Base-by-base conservation (phyloP, 2,797 vertebrate genomes). In the Notamacropus eugenii region DNA sequence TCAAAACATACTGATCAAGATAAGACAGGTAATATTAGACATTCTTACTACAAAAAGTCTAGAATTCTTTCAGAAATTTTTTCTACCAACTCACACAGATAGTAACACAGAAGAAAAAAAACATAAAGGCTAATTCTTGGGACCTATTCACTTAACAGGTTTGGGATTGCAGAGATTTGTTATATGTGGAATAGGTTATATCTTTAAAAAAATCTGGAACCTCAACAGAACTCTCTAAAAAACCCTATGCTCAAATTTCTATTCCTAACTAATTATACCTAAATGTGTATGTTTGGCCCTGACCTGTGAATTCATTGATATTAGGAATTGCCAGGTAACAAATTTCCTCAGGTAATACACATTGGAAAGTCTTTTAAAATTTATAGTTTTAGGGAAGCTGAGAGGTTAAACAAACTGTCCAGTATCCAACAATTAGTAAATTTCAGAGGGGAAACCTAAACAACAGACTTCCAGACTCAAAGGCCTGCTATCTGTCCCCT, bases 1-100 rank as follows among this genome's bases (percentile, higher is more conserved):
- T 93, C 40, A 91, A 34, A 92, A 92, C 59, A 55, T 74, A n/a
- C 5, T 46, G 92, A 56, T 55, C 16, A 94, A 93, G 10, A 93
- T 16, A 58, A 40, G 27, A 46, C 29, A 90, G 34, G 11, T 31
- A 90, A 92, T 90, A 93, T 31, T 56, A 96, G 82, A 27, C 22
- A 55, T 91, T 46, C 58, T 67, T n/a, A 87, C 14, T 90, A 91
- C 54, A 5, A 3, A 4, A 93, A 55, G 28, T 24, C 22, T 24
- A 56, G 19, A 55, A 58, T 67, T 67, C 62, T 96, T 93, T 22
- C 91, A 24, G 28, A 94, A 52, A 46, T 87, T 87, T 40, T 82
- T 82, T 87, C 9, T 40, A 87, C 22, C 40, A 46, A 50, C 40
- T 82, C 40, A 82, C 19, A 24, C 22, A 82, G 74, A 82, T 9